Evolutionary conservation across 2,888 invertebrate species (phyloP).

Genomic region (Muscina levida): DNA sequence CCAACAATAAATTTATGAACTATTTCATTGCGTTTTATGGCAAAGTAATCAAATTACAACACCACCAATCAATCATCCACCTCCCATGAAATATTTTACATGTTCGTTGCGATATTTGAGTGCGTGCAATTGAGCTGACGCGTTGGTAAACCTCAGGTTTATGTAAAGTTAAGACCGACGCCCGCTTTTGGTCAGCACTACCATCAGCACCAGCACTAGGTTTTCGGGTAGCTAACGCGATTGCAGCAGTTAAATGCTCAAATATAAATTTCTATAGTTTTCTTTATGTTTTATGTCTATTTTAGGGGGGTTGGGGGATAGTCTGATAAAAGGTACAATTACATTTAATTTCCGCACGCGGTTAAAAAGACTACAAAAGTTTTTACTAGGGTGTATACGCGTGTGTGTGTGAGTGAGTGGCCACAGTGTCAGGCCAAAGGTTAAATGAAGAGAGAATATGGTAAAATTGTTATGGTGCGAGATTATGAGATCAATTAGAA

Average conservation of each 20-base stretch:
- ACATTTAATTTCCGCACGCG: slow-evolving; percentile 56
- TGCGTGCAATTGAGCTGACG: slow-evolving; percentile 10
- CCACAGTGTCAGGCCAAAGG: no score
- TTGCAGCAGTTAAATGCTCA: neutral
- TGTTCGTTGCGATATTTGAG: no score
- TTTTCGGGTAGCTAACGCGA: neutral
- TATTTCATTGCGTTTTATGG: neutral
- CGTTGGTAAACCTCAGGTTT: slow-evolving; percentile 3
- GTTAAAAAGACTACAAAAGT: slow-evolving; percentile 40
- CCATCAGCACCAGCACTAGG: neutral
- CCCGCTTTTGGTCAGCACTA: neutral
- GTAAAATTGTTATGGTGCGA: no score
- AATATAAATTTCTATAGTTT: neutral
- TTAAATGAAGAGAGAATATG: no score
- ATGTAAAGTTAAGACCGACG: neutral
- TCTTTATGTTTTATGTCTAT: slow-evolving; percentile 12
- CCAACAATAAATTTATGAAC: slow-evolving; percentile 23
- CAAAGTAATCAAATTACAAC: slow-evolving; percentile 12
- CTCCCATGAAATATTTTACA: slow-evolving; percentile 21
- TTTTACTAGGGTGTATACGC: no score
- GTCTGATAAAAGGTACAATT: slow-evolving; percentile 50
- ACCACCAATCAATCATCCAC: slow-evolving; percentile 27
- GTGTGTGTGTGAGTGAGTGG: slow-evolving; percentile 21
- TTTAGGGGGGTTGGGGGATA: no score
- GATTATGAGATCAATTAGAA: no score